Base-by-base conservation (phyloP, 2,797 vertebrate species). In the Huso huso region DNA sequence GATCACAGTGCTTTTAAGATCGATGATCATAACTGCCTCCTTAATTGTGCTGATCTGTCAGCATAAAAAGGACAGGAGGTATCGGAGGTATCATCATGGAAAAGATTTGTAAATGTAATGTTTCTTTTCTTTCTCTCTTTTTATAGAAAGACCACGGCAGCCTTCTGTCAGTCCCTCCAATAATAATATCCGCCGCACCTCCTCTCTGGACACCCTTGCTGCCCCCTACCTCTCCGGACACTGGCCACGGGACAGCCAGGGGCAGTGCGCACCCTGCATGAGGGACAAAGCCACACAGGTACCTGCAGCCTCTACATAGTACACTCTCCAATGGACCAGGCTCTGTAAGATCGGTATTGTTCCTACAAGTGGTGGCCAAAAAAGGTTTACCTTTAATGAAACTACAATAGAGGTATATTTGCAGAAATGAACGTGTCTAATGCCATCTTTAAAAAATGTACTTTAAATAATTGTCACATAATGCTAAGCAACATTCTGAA, bases 211-310 rank as follows among this genome's bases (percentile, higher is more conserved):
- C 78, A 90, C 92, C 0, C 83, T 93, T 61, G 91, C 94, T 79
- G 90, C 91, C 78, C 88, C 93, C 0, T 92, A 94, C 84, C 93
- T 94, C 78, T 90, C 91, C 76, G 95, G 95, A 69, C 95, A 93
- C 83, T 94, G 95, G 96, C 97, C 95, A 88, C 93, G 92, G 82
- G 94, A 99, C 80, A 90, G 88, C 80, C 93, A 93, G 18, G 85
- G 89, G 18, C 93, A 92, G 65, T 85, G 88, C 74, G 80, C 90
- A 78, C 91, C 94, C 72, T 95, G 91, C 82, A 99, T 99, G 97
- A 92, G 91, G 86, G 96, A 99, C 92, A 96, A 98, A 82, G 91
- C 95, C 51, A 99, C 97, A 12, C 97, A 99, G 92, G 97, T 99
- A 83, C 37, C 37, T 37, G 37, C 76, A 83, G 10, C 59, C 49